Evolutionary conservation across 2,888 invertebrate genomes (phyloP).

Genomic region (Lasioglossum villosulum): DNA sequence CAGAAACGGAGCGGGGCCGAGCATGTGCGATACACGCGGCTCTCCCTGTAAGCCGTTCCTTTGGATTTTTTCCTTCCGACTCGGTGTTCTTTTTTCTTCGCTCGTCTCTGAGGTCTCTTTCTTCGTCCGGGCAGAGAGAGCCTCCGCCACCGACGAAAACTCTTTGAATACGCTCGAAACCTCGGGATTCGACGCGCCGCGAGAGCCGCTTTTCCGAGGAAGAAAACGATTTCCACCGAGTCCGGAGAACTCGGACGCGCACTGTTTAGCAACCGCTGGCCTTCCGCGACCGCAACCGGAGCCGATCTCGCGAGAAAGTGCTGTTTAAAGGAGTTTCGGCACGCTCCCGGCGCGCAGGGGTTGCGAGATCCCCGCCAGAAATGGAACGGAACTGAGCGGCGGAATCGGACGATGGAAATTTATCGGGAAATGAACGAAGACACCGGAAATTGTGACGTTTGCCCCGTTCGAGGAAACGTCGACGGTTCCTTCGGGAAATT

Average conservation of each 20-base stretch:
- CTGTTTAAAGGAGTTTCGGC: constrained; percentile 16
- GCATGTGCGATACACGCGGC: constrained; percentile 83
- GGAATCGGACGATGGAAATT: not conserved
- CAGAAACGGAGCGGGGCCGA: constrained; percentile 41
- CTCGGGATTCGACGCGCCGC: not conserved
- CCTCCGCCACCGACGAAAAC: constrained; percentile 66
- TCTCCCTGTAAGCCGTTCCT: constrained; percentile 74
- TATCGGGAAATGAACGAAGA: not conserved
- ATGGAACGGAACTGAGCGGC: constrained; percentile 17
- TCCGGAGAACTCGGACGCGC: constrained; percentile 27
- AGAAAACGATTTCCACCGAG: constrained; percentile 33
- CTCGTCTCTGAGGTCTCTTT: constrained; percentile 81
- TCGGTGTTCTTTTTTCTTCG: constrained; percentile 39
- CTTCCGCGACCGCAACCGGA: constrained; percentile 24
- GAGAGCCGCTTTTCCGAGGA: constrained; percentile 30
- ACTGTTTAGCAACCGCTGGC: constrained; percentile 31
- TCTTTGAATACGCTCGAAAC: constrained; percentile 68
- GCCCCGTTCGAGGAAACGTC: too few relatives aligned
- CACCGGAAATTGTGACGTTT: not conserved
- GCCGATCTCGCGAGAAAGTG: constrained; percentile 38
- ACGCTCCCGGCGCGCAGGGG: not conserved
- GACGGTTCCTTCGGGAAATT: not conserved
- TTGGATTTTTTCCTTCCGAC: constrained; percentile 53
- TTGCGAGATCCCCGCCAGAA: constrained; percentile 1
- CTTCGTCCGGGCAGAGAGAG: constrained; percentile 71